Conservation (phyloP, 1,140 invertebrate species). For the Heliothis virescens region DNA sequence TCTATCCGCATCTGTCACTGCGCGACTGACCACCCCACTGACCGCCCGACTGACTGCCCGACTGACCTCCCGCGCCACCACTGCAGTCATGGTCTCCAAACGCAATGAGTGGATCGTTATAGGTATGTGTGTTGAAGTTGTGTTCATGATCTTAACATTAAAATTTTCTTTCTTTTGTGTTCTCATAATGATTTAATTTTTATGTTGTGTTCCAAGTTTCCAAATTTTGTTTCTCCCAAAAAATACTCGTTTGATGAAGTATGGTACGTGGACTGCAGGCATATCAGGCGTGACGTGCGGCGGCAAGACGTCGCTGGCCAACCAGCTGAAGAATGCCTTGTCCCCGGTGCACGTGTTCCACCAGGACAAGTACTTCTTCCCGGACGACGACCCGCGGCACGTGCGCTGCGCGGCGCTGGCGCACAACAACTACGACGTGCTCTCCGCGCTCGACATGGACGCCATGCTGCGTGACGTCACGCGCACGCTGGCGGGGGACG, state of each 20-base stretch:
- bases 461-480: slow-evolving; percentile 87
- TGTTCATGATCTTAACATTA: too few species aligned
- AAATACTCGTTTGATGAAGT: neutral
- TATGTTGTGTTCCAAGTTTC: neutral
- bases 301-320: slow-evolving; percentile 92
- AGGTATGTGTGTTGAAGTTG: neutral
- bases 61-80: too few species aligned
- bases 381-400: slow-evolving; percentile 89
- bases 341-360: slow-evolving; percentile 87
- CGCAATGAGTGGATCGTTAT: slow-evolving; percentile 89
- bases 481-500: slow-evolving; percentile 72
- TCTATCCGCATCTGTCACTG: slow-evolving; percentile 74
- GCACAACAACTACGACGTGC: slow-evolving; percentile 93
- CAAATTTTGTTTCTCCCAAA: neutral
- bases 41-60: neutral
- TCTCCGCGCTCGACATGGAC: slow-evolving; percentile 91
- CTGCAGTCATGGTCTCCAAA: neutral
- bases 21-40: neutral
- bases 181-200: too few species aligned
- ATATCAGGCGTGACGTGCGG: slow-evolving; percentile 92
- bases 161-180: too few species aligned
- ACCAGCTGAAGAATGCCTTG: slow-evolving; percentile 85
- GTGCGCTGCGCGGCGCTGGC: slow-evolving; percentile 83
- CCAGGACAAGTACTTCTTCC: slow-evolving; percentile 93
- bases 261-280: slow-evolving; percentile 71